A percentile compares a stretch with the other conserved stretches of the same genome.
Evolutionary conservation across 2,113 vertebrate genomes (phyloP).

Genomic region (Cygnus buccinator): DNA sequence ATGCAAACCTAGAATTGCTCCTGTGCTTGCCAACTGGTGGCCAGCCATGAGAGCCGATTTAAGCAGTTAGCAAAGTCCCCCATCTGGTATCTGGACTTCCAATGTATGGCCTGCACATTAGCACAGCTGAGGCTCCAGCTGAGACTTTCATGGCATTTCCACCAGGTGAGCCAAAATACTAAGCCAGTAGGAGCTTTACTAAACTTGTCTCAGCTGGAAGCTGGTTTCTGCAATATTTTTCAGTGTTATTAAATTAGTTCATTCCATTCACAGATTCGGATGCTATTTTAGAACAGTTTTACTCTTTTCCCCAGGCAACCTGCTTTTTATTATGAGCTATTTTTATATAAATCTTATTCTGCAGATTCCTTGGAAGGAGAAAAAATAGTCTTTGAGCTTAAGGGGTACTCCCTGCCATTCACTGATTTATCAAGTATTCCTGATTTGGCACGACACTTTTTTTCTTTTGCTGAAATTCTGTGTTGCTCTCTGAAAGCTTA

Average conservation of each 20-base stretch:
- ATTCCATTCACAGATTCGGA: conserved; percentile 25
- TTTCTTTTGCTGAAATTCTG: neutral
- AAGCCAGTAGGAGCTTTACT: conserved; percentile 21
- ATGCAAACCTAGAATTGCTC: neutral
- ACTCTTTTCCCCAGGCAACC: neutral
- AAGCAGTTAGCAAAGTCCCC: conserved; percentile 51
- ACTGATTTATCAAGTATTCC: neutral
- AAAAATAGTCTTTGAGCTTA: conserved; percentile 8
- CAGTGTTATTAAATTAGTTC: conserved; percentile 48
- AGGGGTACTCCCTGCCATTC: neutral
- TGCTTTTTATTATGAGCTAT: neutral
- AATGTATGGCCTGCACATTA: conserved; percentile 10
- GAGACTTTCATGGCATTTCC: conserved; percentile 2
- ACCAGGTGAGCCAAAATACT: conserved; percentile 53
- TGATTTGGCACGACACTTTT: neutral
- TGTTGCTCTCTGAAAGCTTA: neutral
- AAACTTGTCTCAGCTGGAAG: conserved; percentile 55
- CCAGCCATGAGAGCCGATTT: neutral
- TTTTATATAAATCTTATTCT: conserved; percentile 9
- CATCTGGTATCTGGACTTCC: conserved; percentile 52
- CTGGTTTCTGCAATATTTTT: conserved; percentile 42
- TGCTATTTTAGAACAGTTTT: conserved; percentile 46
- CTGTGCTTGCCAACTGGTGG: conserved; percentile 31
- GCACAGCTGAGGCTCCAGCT: conserved; percentile 60
- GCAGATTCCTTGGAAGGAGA: neutral